phyloP scores from a whole-genome alignment of 2,113 vertebrate species.

The Butastur rufipennis region DNA sequence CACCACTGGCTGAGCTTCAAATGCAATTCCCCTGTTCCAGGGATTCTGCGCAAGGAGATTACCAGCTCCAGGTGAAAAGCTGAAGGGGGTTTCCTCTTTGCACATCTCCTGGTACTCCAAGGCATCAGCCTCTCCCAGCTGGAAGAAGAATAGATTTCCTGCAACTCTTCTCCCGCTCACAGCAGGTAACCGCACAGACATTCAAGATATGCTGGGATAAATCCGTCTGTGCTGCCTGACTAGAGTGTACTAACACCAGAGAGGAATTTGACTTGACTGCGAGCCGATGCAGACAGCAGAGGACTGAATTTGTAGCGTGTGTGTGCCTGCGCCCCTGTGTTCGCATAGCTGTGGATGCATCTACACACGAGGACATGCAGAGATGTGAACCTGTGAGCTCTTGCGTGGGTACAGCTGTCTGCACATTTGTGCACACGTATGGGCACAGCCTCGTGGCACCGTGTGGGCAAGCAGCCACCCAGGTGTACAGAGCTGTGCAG shows the following conservation, averaged over 20 bases:
- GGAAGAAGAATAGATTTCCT: constrained; percentile 18
- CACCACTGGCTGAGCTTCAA: constrained; percentile 11
- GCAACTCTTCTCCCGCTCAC: constrained; percentile 1
- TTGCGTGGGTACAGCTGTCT: accelerated
- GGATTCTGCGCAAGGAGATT: background rate
- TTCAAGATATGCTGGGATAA: background rate
- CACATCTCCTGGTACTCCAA: background rate
- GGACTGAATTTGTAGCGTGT: background rate
- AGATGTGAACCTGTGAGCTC: background rate
- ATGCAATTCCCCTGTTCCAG: background rate
- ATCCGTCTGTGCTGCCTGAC: background rate
- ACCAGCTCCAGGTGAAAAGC: constrained; percentile 33
- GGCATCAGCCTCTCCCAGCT: constrained; percentile 22
- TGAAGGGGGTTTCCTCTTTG: constrained; percentile 34
- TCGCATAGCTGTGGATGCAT: background rate
- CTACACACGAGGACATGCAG: accelerated
- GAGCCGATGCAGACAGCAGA: background rate
- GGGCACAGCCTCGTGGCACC: background rate
- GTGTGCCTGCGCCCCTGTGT: background rate
- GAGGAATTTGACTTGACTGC: background rate
- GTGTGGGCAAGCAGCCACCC: background rate
- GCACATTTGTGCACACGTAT: background rate
- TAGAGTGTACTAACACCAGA: background rate
- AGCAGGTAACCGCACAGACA: background rate
- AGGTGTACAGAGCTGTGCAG: background rate